Base-by-base conservation (phyloP, 2,113 vertebrate species). In the Dinomys branickii region DNA sequence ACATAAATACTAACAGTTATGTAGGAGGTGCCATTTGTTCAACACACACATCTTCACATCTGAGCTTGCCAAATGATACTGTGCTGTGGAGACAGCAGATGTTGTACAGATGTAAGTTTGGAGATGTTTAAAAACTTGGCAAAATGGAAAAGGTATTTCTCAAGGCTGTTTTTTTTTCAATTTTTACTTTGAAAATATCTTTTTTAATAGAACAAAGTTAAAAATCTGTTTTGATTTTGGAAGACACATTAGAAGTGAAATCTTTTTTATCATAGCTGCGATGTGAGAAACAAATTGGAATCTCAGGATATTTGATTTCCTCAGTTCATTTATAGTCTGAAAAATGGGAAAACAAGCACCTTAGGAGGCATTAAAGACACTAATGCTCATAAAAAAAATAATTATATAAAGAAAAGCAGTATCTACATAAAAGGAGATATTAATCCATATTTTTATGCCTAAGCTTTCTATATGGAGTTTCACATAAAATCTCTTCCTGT, bases 61-160 rank as follows among this genome's bases (percentile, higher is more conserved):
- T 81, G 28, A 47, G 41, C 33, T 61, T 93, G 58, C 86, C 58
- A 47, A 88, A 50, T 56, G 86, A 44, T 35, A 56, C 8, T 38
- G 26, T 67, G 50, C 52, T 96, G 22, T 81, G 20, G 52, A 94
- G 26, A 90, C 61, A 92, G n/a, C 41, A 80, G 52, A 56, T 91
- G 78, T 78, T 93, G 87, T 86, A 75, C 83, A 97, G 71, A 85
- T 86, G n/a, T 86, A 88, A 93, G 91, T 26, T 59, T 71, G 24
- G 33, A 97, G 58, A 93, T 38, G 71, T 90, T 96, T 88, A 93
- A 91, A 92, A 69, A 85, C 94, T 94, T 95, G 35, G 52, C 80
- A 9, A 91, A 88, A 82, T 54, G 22, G 38, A n/a, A 88, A 88
- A 95, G 28, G n/a, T 69, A 5, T 81, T 44, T 94, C 58, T 91